Conservation (phyloP, 1,140 invertebrate species). For the Adoxophyes honmai region DNA sequence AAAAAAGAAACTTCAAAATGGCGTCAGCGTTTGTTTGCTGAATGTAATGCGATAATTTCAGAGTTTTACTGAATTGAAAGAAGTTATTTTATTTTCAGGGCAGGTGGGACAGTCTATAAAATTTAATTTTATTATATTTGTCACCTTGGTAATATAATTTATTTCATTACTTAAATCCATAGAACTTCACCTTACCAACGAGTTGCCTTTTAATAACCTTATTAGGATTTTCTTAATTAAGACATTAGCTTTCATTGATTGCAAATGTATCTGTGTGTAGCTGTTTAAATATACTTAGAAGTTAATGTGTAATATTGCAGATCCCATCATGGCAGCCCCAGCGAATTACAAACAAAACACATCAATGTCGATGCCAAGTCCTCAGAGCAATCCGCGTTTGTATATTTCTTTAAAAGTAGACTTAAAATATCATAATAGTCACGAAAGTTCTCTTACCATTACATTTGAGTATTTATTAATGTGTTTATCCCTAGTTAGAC, state of each 20-base stretch:
- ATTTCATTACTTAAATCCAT: too few relatives aligned
- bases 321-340: constrained; percentile 81
- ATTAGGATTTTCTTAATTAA: neutral
- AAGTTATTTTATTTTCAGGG: neutral
- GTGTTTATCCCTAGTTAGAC: constrained; percentile 3
- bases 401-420: constrained; percentile 46
- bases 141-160: too few relatives aligned
- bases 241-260: too few relatives aligned
- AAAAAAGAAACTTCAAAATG: neutral
- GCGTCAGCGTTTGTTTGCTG: neutral
- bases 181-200: too few relatives aligned
- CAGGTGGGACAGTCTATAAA: neutral
- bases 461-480: constrained; percentile 32
- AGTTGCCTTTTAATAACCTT: too few relatives aligned
- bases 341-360: constrained; percentile 85
- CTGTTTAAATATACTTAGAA: neutral
- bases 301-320: neutral
- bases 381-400: constrained; percentile 75
- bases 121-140: too few relatives aligned
- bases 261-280: too few relatives aligned
- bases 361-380: constrained; percentile 81
- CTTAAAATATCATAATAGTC: constrained; percentile 17
- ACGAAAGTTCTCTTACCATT: constrained; percentile 15
- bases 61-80: neutral
- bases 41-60: neutral